phyloP scores from a whole-genome alignment of 2,797 vertebrate species.

The Pyrocephalus nanus region DNA sequence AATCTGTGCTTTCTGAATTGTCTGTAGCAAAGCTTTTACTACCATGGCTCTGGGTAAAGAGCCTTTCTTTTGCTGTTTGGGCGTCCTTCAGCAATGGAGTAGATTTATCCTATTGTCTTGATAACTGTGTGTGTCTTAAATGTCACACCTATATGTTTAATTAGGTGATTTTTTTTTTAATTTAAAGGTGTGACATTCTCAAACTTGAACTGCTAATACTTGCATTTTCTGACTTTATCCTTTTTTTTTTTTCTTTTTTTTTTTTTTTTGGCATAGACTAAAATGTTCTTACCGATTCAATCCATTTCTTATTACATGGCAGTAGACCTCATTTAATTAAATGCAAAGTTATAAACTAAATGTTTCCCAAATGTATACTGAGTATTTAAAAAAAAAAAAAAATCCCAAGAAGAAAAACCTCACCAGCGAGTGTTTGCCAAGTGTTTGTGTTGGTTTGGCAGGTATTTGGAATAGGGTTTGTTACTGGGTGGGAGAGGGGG shows the following conservation, averaged over 20 bases:
- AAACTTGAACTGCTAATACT: neutral
- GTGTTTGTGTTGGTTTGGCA: conserved; percentile 57
- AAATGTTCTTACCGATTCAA: conserved; percentile 37
- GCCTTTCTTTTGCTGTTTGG: neutral
- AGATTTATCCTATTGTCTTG: neutral
- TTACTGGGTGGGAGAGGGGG: neutral
- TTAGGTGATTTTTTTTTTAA: conserved; percentile 56
- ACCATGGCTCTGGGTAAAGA: neutral
- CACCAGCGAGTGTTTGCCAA: conserved; percentile 20
- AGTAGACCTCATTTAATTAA: conserved; percentile 67
- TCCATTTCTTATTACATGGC: conserved; percentile 60
- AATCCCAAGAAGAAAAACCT: neutral
- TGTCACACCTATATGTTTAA: conserved; percentile 37
- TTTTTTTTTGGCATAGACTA: neutral
- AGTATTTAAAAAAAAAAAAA: neutral
- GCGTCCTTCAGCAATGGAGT: neutral
- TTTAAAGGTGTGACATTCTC: conserved; percentile 18
- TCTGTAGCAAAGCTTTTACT: neutral
- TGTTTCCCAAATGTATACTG: conserved; percentile 55
- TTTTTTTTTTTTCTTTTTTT: neutral
- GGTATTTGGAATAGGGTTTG: conserved; percentile 7
- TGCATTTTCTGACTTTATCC: neutral
- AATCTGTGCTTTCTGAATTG: neutral
- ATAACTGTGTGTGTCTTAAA: neutral
- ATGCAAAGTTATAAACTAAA: conserved; percentile 57